Conservation (phyloP, 2,888 invertebrate species). For the Thecocarcelia acutangulata region DNA sequence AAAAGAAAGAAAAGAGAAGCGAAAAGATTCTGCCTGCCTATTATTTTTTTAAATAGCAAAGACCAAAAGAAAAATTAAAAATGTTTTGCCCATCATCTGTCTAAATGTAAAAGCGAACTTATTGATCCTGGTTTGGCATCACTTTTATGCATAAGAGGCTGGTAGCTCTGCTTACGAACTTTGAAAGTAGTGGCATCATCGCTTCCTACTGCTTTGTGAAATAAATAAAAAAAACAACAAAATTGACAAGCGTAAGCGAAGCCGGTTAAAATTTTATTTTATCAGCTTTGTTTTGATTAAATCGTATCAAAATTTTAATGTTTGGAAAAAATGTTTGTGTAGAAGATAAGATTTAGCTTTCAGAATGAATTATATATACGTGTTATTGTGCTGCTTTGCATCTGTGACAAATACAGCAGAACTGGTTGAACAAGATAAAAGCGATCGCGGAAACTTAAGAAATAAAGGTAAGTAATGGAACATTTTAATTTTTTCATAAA, state of each 20-base stretch:
- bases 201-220: background rate
- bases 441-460: constrained; percentile 8
- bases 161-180: too few relatives aligned
- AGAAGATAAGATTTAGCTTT: background rate
- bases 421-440: constrained; percentile 12
- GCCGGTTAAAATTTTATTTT: constrained; percentile 36
- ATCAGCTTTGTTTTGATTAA: constrained; percentile 18
- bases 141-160: background rate
- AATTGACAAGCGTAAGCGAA: constrained; percentile 36
- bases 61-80: too few relatives aligned
- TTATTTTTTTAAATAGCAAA: too few relatives aligned
- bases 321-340: background rate
- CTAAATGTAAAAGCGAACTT: too few relatives aligned
- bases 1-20: too few relatives aligned
- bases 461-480: constrained; percentile 29
- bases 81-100: too few relatives aligned
- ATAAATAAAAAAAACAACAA: too few relatives aligned
- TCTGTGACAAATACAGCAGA: constrained; percentile 1
- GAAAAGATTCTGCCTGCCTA: too few relatives aligned
- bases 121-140: background rate
- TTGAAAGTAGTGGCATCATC: constrained; percentile 5
- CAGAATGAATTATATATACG: constrained; percentile 31
- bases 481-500: background rate
- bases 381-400: constrained; percentile 15
- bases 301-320: background rate